Conservation (phyloP, 2,113 vertebrate species). For the Pluvialis apricaria region DNA sequence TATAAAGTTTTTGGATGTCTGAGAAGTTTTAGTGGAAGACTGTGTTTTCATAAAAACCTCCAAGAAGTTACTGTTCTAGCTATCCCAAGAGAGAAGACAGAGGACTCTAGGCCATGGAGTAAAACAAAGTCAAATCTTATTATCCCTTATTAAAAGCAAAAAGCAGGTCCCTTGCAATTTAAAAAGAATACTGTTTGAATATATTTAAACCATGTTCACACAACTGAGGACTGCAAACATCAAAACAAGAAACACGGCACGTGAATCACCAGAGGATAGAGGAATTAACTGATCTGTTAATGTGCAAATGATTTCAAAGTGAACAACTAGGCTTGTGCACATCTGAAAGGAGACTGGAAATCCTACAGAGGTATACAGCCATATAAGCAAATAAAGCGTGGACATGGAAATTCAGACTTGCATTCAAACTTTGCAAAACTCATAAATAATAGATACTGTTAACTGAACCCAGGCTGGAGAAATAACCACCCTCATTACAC, state of each 20-base stretch:
- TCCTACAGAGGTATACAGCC: neutral
- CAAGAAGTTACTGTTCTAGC: neutral
- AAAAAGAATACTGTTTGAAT: neutral
- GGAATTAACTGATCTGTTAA: neutral
- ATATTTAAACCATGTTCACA: neutral
- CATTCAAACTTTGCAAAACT: neutral
- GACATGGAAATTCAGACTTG: neutral
- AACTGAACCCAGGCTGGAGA: neutral
- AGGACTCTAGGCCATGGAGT: neutral
- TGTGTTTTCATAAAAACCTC: neutral
- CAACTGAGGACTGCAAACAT: neutral
- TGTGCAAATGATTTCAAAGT: neutral
- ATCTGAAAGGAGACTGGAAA: neutral
- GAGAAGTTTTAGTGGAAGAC: neutral
- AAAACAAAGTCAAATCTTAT: neutral
- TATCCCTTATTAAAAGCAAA: neutral
- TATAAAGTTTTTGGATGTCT: neutral
- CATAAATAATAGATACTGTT: neutral
- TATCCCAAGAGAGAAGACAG: neutral
- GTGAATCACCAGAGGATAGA: neutral
- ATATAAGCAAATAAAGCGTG: neutral
- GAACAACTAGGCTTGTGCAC: neutral
- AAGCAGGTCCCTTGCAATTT: neutral
- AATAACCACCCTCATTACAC: neutral
- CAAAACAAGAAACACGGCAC: neutral